These are phyloP conservation scores for Acanthurus leucopareius DNA, from an alignment of 2,797 vertebrate species.

Conservation along the genomic window DNA sequence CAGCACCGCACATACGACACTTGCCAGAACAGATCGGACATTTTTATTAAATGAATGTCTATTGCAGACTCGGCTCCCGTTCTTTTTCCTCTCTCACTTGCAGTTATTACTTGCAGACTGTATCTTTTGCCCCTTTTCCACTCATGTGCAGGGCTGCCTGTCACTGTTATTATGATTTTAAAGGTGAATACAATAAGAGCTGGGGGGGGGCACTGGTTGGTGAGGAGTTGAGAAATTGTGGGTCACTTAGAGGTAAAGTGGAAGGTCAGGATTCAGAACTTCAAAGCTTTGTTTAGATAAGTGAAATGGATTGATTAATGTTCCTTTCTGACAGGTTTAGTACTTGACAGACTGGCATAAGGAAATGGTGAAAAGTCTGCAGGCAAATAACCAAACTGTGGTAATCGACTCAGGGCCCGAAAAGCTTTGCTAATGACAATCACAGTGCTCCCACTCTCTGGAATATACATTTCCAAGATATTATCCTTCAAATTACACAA, in stretches of 20 bases:
- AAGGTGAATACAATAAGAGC: conserved; percentile 14
- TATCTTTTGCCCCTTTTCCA: not conserved
- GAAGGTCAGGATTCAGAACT: conserved; percentile 14
- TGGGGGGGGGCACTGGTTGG: not conserved
- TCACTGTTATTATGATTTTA: conserved; percentile 14
- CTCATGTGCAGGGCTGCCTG: not conserved
- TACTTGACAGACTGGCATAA: conserved; percentile 15
- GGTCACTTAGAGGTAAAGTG: not conserved
- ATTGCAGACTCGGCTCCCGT: conserved; percentile 23
- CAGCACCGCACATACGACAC: conserved; percentile 69
- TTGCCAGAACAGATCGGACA: conserved; percentile 71
- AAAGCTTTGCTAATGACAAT: conserved; percentile 30
- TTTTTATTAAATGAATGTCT: conserved; percentile 67
- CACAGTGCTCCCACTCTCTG: conserved; percentile 11
- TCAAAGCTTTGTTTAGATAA: conserved; percentile 13
- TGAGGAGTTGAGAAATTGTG: conserved; percentile 13
- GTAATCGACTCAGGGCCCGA: conserved; percentile 26
- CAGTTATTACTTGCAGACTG: conserved; percentile 8
- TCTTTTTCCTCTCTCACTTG: conserved; percentile 31
- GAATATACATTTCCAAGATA: conserved; percentile 35
- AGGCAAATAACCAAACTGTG: conserved; percentile 12
- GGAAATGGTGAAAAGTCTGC: not conserved
- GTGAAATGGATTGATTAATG: not conserved
- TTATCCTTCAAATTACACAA: conserved; percentile 39
- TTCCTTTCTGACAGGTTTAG: conserved; percentile 20